phyloP scores from a whole-genome alignment of 2,113 vertebrate genomes.

The Sprattus sprattus region DNA sequence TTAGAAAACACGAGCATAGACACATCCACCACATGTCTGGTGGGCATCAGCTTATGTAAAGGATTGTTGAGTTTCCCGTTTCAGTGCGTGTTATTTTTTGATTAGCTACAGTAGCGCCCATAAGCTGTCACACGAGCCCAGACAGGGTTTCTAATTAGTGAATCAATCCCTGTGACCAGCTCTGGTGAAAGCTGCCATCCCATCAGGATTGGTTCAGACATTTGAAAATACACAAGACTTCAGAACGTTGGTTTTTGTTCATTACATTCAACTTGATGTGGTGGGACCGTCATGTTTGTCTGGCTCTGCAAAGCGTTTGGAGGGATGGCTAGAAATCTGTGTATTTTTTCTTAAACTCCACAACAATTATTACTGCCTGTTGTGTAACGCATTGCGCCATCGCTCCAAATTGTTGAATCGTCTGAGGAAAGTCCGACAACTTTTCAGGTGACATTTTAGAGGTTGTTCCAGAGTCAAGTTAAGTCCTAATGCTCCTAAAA shows the following conservation, averaged over 20 bases:
- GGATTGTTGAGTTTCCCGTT: too few relatives aligned
- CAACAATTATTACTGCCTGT: too few relatives aligned
- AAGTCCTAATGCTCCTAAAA: neutral
- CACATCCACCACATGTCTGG: too few relatives aligned
- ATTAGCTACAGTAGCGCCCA: neutral
- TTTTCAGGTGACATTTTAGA: neutral
- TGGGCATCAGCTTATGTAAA: too few relatives aligned
- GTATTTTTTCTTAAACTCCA: neutral
- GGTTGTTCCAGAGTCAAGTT: neutral
- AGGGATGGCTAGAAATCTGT: neutral
- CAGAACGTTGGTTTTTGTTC: neutral
- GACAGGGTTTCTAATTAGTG: constrained; percentile 6
- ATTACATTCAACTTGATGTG: neutral
- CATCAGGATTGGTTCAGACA: neutral
- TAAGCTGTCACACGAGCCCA: neutral
- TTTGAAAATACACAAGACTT: neutral
- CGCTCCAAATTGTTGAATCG: too few relatives aligned
- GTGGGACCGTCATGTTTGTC: neutral
- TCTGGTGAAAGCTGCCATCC: neutral
- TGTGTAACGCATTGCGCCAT: too few relatives aligned
- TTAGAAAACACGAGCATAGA: too few relatives aligned
- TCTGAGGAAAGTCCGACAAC: neutral
- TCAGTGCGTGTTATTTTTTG: too few relatives aligned
- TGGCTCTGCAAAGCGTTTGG: neutral
- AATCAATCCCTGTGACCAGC: neutral